phyloP scores from a whole-genome alignment of 2,113 vertebrate genomes.

The Puffinus mauretanicus region DNA sequence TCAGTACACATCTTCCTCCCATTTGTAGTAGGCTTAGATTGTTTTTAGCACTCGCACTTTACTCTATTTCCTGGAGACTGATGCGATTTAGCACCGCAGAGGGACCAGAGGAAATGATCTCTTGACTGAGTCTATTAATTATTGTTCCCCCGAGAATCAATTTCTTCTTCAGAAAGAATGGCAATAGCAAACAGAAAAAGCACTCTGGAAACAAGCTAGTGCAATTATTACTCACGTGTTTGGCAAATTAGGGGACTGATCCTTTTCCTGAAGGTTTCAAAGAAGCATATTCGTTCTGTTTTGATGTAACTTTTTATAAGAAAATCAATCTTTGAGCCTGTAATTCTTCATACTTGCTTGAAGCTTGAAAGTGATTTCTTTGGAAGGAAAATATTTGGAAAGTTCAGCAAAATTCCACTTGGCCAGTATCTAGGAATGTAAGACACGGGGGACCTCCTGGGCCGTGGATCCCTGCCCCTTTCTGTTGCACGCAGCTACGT shows the following conservation, averaged over 20 bases:
- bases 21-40: neutral
- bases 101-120: constrained; percentile 31
- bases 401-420: neutral
- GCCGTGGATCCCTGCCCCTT: neutral
- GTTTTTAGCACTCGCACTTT: neutral
- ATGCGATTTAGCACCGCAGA: neutral
- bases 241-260: neutral
- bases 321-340: neutral
- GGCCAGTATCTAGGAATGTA: neutral
- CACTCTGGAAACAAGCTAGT: neutral
- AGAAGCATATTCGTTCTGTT: neutral
- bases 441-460: neutral
- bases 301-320: neutral
- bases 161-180: neutral
- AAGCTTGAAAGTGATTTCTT: neutral
- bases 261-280: neutral
- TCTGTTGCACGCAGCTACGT: neutral
- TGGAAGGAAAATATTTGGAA: neutral
- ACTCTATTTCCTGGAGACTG: constrained; percentile 25
- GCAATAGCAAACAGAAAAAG: neutral
- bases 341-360: neutral
- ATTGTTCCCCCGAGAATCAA: neutral
- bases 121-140: constrained; percentile 53
- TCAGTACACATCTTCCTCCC: neutral
- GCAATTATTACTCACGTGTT: neutral